Base-by-base conservation (phyloP, 92 coral and sea anemone genomes). In the Galaxea fascicularis region DNA sequence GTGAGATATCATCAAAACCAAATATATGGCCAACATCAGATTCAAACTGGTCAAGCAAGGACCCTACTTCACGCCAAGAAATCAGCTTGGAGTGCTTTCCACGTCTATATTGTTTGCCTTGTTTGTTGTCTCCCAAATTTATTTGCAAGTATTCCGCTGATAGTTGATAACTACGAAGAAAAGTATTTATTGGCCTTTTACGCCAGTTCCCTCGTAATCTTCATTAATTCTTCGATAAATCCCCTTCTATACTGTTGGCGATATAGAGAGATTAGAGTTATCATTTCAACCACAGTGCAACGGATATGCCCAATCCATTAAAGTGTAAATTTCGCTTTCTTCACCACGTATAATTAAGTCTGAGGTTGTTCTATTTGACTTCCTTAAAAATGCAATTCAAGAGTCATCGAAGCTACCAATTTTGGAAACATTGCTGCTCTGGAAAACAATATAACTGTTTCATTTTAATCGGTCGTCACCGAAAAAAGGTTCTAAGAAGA, bases 231-330 rank as follows among this genome's bases (percentile, higher is more conserved):
- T 4, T 76, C 76, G 26, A 51, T 85, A 22, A 85, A 85, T 47
- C 83, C 89, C 4, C 4, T 75, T 20, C 59, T 85, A 26, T 85
- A 85, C 56, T 45, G 76, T 52, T 74, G 82, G 82, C 65, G 88
- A 64, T 78, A 62, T 78, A 72, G 83, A 3, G 83, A 78, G 30
- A 45, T 78, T 24, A 72, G 83, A n/a, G n/a, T n/a, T n/a, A n/a
- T n/a, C n/a, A n/a, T n/a, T n/a, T n/a, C n/a, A n/a, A n/a, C n/a
- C n/a, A n/a, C n/a, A n/a, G n/a, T n/a, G n/a, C n/a, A n/a, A n/a
- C n/a, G n/a, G n/a, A n/a, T n/a, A n/a, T n/a, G n/a, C n/a, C n/a
- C n/a, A n/a, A n/a, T n/a, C n/a, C n/a, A n/a, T n/a, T n/a, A n/a
- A n/a, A n/a, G n/a, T n/a, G n/a, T n/a, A n/a, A n/a, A n/a, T n/a